These are phyloP conservation scores for Lasioglossum pauxillum DNA, from an alignment of 2,888 invertebrate genomes.

Conservation along the genomic window DNA sequence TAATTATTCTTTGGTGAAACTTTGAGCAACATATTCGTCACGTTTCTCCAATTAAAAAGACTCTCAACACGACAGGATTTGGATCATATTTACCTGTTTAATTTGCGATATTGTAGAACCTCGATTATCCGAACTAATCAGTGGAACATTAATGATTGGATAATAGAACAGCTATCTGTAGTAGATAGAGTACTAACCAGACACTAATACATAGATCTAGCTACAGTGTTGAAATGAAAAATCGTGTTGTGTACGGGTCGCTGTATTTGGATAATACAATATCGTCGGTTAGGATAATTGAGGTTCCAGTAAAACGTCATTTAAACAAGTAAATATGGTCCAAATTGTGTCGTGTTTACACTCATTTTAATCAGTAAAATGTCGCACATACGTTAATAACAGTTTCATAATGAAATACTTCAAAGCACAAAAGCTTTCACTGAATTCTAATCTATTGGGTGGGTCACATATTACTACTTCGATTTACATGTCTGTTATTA, in stretches of 20 bases:
- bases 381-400: neutral
- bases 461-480: too few species aligned
- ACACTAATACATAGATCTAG: too few species aligned
- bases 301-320: too few species aligned
- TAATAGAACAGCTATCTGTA: neutral
- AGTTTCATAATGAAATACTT: neutral
- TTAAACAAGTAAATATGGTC: too few species aligned
- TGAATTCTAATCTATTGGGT: too few species aligned
- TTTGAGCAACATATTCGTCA: neutral
- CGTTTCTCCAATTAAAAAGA: neutral
- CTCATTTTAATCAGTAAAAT: neutral
- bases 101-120: too few species aligned
- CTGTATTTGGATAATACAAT: neutral
- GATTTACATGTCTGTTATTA: too few species aligned
- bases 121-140: neutral
- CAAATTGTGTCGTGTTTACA: too few species aligned
- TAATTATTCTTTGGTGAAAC: neutral
- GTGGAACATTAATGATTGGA: neutral
- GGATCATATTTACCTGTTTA: neutral
- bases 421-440: too few species aligned
- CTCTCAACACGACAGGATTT: neutral
- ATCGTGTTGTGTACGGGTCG: neutral
- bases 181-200: too few species aligned
- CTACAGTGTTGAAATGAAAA: neutral
- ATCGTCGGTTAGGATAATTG: too few species aligned